Evolutionary conservation across 1,140 invertebrate genomes (phyloP), one percentile per base, ranked within the genome.

Genomic region (Habropoda laboriosa): DNA sequence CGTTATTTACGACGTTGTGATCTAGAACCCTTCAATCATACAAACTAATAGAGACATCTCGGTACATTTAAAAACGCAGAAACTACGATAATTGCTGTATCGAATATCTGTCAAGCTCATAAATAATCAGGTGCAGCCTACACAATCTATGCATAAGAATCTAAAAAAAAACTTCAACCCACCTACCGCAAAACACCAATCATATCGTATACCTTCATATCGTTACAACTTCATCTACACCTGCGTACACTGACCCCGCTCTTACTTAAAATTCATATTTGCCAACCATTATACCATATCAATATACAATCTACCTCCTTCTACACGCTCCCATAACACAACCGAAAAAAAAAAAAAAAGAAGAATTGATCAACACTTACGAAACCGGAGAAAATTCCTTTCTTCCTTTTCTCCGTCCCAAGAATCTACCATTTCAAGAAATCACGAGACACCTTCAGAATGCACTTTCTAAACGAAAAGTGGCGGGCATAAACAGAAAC

Each of bases 391-490:
- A 12, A 64, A 24, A 21, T 30, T 32, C 27, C 16, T 3, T 13
- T 1, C 2, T 7, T 18, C 6, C 10, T 67, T 21, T 32, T 18
- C 21, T 18, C 21, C 12, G 18, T 21, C n/a, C 27, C n/a, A 27
- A 10, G 45, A 24, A 49, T 0, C n/a, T 13, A 13, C 1, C n/a
- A n/a, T 51, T 49, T 3, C 1, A 24, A 70, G 18, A 35, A 24
- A 53, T 27, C 32, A 3, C 24, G 4, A 47, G 30, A 13, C 8
- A 66, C 7, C n/a, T 40, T 40, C 16, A 24, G 55, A 60, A 58
- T 32, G 70, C 38, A 18, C 70, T 35, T 61, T 72, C 70, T 32
- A 72, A 72, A 60, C 55, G 70, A 57, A 57, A 71, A 30, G 10
- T 51, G 13, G 18, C 27, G 18, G 8, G 4, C 38, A 18, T 24